Conservation (phyloP, 2,797 vertebrate genomes). For the Acipenser transmontanus region DNA sequence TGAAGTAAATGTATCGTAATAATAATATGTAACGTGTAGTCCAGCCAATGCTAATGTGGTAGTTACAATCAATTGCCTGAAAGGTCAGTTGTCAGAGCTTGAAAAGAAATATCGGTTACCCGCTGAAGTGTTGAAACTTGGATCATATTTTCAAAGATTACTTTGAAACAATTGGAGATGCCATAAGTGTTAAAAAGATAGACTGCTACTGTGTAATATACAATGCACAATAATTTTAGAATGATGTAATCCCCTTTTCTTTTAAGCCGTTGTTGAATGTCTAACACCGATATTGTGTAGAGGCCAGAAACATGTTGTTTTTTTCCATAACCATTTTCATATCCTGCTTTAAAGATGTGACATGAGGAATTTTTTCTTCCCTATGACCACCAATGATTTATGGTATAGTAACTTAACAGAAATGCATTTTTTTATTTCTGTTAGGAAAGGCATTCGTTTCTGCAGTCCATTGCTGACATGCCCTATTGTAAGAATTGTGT, state of each 20-base stretch:
- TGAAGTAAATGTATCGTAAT: background rate
- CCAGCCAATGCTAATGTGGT: constrained; percentile 1
- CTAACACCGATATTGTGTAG: too few species aligned
- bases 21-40: background rate
- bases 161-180: background rate
- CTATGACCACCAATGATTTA: background rate
- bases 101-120: constrained; percentile 5
- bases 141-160: background rate
- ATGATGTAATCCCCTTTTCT: too few species aligned
- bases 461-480: background rate
- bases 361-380: background rate
- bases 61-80: constrained; percentile 7
- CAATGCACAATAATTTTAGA: too few species aligned
- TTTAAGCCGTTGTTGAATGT: too few species aligned
- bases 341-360: background rate
- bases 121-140: constrained; percentile 1
- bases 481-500: background rate
- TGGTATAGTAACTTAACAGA: background rate
- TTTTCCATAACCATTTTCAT: background rate
- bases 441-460: background rate
- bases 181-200: background rate
- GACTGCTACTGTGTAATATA: background rate
- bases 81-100: background rate
- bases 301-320: too few species aligned
- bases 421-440: background rate